A percentile compares a stretch with the other conserved stretches of the same genome.
phyloP scores from a whole-genome alignment of 2,797 vertebrate genomes.

The Sitta carolinensis region DNA sequence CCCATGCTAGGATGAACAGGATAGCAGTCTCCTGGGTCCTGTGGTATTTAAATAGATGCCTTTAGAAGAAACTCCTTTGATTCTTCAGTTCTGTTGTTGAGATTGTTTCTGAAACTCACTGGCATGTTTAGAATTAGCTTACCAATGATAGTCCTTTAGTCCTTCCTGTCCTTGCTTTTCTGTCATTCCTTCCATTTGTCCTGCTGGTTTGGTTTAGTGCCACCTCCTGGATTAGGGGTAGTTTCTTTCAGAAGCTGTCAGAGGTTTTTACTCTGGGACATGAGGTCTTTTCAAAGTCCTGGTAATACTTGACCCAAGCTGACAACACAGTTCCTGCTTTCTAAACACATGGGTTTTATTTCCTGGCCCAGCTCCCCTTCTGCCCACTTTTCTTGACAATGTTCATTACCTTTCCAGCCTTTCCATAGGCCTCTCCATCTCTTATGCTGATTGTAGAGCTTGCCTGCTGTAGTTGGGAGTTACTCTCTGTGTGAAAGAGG shows the following conservation, averaged over 20 bases:
- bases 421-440: rapidly evolving
- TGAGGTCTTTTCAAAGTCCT: background rate
- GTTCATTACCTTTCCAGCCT: background rate
- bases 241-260: background rate
- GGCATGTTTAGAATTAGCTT: background rate
- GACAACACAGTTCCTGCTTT: background rate
- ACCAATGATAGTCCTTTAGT: background rate
- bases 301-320: background rate
- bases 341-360: background rate
- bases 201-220: background rate
- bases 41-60: background rate
- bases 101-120: background rate
- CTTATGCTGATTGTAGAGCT: background rate
- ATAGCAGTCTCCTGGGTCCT: background rate
- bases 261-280: background rate
- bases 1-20: background rate
- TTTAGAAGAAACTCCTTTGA: background rate
- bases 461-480: background rate
- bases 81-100: background rate
- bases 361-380: background rate
- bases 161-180: background rate
- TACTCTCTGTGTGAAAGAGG: background rate
- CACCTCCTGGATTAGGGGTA: background rate
- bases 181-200: background rate
- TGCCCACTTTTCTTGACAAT: background rate